Evolutionary conservation across 2,888 invertebrate species (phyloP).

Genomic region (Hecatera dysodea): DNA sequence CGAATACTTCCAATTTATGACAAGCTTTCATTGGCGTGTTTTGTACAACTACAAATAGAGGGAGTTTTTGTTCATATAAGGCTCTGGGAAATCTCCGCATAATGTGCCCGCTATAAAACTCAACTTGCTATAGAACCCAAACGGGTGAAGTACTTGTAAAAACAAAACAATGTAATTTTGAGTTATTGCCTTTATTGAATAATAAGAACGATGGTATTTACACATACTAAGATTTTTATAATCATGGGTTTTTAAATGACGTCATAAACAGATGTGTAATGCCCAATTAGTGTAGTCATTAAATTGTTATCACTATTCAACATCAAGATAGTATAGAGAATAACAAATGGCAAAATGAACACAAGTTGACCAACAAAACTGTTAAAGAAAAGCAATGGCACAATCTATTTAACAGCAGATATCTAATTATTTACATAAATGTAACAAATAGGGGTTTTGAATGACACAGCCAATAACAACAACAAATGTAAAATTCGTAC

Average conservation of each 20-base stretch:
- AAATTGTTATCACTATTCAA: background rate
- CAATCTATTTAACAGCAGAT: constrained; percentile 7
- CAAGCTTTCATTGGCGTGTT: too few species aligned
- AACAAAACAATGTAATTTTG: constrained; percentile 26
- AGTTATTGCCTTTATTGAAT: constrained; percentile 63
- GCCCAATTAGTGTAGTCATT: constrained; percentile 2
- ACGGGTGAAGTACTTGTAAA: background rate
- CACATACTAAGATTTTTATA: constrained; percentile 56
- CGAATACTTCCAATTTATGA: too few species aligned
- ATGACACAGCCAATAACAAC: constrained; percentile 64
- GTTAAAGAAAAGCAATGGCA: constrained; percentile 4
- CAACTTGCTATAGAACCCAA: too few species aligned
- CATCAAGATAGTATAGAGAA: constrained; percentile 2
- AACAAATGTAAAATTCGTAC: constrained; percentile 58
- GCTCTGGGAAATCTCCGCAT: too few species aligned
- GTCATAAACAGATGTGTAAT: constrained; percentile 14
- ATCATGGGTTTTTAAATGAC: constrained; percentile 10
- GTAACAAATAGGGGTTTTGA: constrained; percentile 14
- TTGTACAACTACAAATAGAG: too few species aligned
- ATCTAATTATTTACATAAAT: constrained; percentile 10
- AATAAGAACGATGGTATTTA: constrained; percentile 72
- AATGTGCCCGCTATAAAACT: too few species aligned
- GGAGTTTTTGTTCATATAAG: too few species aligned
- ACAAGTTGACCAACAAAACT: constrained; percentile 14
- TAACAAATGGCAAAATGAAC: constrained; percentile 12